Evolutionary conservation across 2,113 vertebrate species (phyloP), one percentile per base, ranked within the genome.

Genomic region (Arizona elegans): DNA sequence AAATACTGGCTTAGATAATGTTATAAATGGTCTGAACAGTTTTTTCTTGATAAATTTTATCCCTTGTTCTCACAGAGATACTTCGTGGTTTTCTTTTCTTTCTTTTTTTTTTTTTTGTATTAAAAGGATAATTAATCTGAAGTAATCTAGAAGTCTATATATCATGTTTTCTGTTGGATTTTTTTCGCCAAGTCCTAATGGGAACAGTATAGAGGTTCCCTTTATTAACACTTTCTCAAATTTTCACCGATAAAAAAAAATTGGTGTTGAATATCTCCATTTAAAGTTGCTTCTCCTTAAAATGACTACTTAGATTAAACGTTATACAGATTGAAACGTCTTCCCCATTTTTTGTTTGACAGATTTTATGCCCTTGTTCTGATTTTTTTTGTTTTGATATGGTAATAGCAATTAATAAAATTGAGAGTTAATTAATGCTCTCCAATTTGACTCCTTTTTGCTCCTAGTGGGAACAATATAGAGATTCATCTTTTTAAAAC

Each of bases 1-100:
- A 70, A 70, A 70, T 70, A n/a, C 12, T n/a, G 29, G 11, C 91
- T 92, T 92, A 92, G 86, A 47, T 92, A 55, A 92, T 87, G 85
- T 87, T 92, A 87, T 92, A 65, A 92, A 92, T 87, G 47, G 85
- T 92, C 54, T 87, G 91, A 81, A 43, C 1, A 59, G 9, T 59
- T 86, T 50, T 52, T 52, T 75, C 65, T 75, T 33, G 65, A 75
- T 17, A 75, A 75, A 33, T 19, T 33, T 38, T 75, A 75, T 75
- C 70, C 15, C 70, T 75, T 75, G 7, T 75, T 75, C 70, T 75
- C n/a, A 4, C 65, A 75, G 6, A 75, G n/a, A 75, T 75, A 75
- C 70, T 75, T 70, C 0, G 29, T 70, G 65, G 29, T 70, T 70
- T 70, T 70, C 29, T 70, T 15, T 70, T 29, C n/a, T n/a, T 62